A percentile compares a stretch with the other conserved stretches of the same genome.
phyloP scores from a whole-genome alignment of 1,140 invertebrate genomes.

The Diachasma alloeum region DNA sequence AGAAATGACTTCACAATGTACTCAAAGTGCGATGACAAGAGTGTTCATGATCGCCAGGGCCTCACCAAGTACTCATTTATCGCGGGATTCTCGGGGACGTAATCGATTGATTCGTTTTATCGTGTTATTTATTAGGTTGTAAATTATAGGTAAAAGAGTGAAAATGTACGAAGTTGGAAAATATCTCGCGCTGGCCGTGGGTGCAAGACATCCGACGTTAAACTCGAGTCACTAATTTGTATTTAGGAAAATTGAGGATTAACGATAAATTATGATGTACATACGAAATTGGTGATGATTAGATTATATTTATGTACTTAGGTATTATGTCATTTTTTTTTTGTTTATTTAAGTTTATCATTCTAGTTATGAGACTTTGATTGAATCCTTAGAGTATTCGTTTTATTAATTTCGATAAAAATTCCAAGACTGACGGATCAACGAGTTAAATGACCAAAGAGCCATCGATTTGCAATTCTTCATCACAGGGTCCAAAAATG shows the following conservation, averaged over 20 bases:
- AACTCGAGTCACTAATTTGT: not conserved
- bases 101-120: not conserved
- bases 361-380: not conserved
- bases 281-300: not conserved
- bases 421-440: constrained; percentile 1
- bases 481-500: not conserved
- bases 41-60: not conserved
- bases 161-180: not conserved
- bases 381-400: not conserved
- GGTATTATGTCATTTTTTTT: not conserved
- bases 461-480: not conserved
- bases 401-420: not conserved
- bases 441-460: not conserved
- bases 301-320: not conserved
- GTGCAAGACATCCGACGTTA: not conserved
- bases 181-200: constrained; percentile 7
- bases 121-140: too few relatives aligned
- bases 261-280: not conserved
- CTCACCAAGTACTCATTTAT: constrained; percentile 21
- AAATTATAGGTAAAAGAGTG: not conserved
- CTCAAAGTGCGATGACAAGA: constrained; percentile 16
- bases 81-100: constrained; percentile 18
- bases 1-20: constrained; percentile 17
- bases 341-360: not conserved
- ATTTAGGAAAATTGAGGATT: not conserved